Percentiles rank a stretch among this genome's conserved stretches.
Evolutionary conservation across 1,140 invertebrate genomes (phyloP).

Genomic region (Mactra quadrangularis): DNA sequence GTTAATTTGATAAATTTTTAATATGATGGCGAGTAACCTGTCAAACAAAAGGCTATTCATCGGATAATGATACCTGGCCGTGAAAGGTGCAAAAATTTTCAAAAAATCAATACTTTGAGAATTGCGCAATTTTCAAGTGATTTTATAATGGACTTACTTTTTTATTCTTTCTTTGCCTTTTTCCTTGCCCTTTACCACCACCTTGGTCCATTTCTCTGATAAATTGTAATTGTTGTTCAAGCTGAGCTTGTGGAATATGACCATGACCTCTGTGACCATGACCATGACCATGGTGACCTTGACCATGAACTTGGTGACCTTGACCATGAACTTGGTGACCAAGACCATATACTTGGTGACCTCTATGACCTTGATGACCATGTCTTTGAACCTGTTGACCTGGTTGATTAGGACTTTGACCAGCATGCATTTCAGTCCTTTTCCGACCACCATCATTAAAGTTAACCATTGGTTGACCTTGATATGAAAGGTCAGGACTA

Average conservation of each 20-base stretch:
- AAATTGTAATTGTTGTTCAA: not conserved
- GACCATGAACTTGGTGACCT: not conserved
- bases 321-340: not conserved
- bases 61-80: too few species aligned
- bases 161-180: constrained; percentile 55
- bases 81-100: too few species aligned
- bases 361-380: constrained; percentile 1
- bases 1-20: too few species aligned
- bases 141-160: too few species aligned
- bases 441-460: too few species aligned
- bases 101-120: too few species aligned
- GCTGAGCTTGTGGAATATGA: not conserved
- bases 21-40: too few species aligned
- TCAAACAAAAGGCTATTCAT: too few species aligned
- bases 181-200: constrained; percentile 42
- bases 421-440: too few species aligned
- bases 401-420: too few species aligned
- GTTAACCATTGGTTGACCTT: too few species aligned
- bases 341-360: not conserved
- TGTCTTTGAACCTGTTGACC: not conserved
- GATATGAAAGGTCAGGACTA: not conserved
- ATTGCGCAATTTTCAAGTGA: too few species aligned
- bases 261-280: constrained; percentile 27
- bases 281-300: not conserved
- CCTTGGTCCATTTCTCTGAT: constrained; percentile 16